A percentile compares a stretch with the other conserved stretches of the same genome.
Evolutionary conservation across 1,140 invertebrate genomes (phyloP).

Genomic region (Trissolcus basalis): DNA sequence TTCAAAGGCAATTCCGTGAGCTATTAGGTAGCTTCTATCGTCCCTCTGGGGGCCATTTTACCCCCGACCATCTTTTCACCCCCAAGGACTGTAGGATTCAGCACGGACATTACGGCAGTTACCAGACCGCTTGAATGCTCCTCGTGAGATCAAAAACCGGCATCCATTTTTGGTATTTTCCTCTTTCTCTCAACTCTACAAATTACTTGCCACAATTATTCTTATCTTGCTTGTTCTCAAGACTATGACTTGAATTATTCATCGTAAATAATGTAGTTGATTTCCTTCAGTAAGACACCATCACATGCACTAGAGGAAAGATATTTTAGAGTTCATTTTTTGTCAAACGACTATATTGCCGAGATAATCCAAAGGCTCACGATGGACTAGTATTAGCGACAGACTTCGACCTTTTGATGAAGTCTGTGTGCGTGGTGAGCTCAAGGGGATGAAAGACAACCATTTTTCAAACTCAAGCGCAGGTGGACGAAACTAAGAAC

Average conservation of each 20-base stretch:
- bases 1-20: slow-evolving; percentile 81
- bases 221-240: slow-evolving; percentile 37
- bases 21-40: slow-evolving; percentile 82
- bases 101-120: slow-evolving; percentile 70
- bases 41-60: slow-evolving; percentile 79
- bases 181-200: slow-evolving; percentile 18
- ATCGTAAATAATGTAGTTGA: no score
- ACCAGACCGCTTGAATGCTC: slow-evolving; percentile 64
- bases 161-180: slow-evolving; percentile 55
- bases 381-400: slow-evolving; percentile 39
- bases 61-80: slow-evolving; percentile 61
- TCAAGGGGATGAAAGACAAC: slow-evolving; percentile 61
- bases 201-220: slow-evolving; percentile 51
- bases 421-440: slow-evolving; percentile 60
- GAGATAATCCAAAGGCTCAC: slow-evolving; percentile 39
- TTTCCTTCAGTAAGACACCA: no score
- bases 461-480: slow-evolving; percentile 69
- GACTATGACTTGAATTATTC: no score
- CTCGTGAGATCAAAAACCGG: slow-evolving; percentile 56
- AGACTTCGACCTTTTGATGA: slow-evolving; percentile 65
- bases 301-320: no score
- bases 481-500: slow-evolving; percentile 63
- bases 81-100: slow-evolving; percentile 66
- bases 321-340: no score
- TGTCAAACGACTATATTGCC: slow-evolving; percentile 37